Percentiles rank a stretch among this genome's conserved stretches.
Conservation (phyloP, 2,888 invertebrate species). For the Orthosia gracilis region DNA sequence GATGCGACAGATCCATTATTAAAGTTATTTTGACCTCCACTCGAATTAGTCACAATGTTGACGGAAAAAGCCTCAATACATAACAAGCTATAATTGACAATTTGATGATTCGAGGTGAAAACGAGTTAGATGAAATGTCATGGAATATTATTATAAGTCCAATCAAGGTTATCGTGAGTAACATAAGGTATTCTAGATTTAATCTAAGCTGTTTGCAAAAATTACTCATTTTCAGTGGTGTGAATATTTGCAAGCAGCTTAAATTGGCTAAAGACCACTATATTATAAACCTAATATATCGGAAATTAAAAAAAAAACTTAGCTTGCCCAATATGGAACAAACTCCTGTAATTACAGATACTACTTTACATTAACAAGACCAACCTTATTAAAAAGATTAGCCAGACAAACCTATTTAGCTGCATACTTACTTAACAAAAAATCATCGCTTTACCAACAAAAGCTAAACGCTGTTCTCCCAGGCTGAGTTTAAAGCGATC, state of each 20-base stretch:
- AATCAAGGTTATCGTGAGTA: neutral
- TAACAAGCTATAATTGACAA: too few relatives aligned
- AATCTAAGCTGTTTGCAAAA: neutral
- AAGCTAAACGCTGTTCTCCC: slow-evolving; percentile 40
- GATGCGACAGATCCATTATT: too few relatives aligned
- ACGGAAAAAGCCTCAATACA: too few relatives aligned
- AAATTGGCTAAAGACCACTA: too few relatives aligned
- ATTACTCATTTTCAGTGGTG: too few relatives aligned
- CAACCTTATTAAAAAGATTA: neutral
- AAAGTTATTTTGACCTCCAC: too few relatives aligned
- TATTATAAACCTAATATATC: neutral
- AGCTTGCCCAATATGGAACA: neutral
- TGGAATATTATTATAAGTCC: too few relatives aligned
- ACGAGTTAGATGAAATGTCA: too few relatives aligned
- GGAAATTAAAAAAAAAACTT: neutral
- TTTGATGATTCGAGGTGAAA: too few relatives aligned
- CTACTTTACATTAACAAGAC: neutral
- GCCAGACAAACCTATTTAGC: neutral
- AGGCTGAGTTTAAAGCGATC: slow-evolving; percentile 67
- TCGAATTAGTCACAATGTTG: too few relatives aligned
- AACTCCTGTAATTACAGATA: neutral
- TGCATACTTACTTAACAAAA: slow-evolving; percentile 16
- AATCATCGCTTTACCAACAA: slow-evolving; percentile 14
- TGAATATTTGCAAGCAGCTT: too few relatives aligned
- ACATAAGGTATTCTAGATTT: neutral